These are phyloP conservation scores for Acronicta leporina DNA, from an alignment of 2,888 invertebrate genomes.

Conservation along the genomic window DNA sequence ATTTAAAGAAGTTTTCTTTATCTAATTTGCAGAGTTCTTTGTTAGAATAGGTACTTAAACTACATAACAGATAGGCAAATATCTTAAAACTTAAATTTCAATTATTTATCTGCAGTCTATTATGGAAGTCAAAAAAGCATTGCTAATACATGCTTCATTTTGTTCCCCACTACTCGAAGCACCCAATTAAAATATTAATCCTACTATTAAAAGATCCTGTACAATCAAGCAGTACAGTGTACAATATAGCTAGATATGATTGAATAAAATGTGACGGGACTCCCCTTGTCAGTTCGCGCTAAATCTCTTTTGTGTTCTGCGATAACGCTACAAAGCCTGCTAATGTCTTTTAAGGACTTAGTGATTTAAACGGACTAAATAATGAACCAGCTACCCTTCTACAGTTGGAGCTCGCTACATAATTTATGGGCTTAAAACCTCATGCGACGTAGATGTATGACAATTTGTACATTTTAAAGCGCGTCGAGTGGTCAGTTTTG, in stretches of 20 bases:
- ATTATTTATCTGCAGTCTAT: too few species aligned
- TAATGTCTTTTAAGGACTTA: constrained; percentile 89
- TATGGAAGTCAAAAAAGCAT: background rate
- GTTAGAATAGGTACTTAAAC: too few species aligned
- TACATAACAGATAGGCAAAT: too few species aligned
- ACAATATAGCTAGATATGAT: constrained; percentile 67
- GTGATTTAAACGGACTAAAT: constrained; percentile 89
- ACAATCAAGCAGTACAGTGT: constrained; percentile 33
- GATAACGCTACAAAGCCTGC: constrained; percentile 87
- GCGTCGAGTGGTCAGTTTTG: constrained; percentile 30
- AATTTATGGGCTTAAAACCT: constrained; percentile 81
- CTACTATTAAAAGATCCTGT: constrained; percentile 37
- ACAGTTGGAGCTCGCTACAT: constrained; percentile 65
- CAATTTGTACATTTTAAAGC: constrained; percentile 15
- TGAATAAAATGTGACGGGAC: constrained; percentile 73
- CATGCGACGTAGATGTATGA: constrained; percentile 31
- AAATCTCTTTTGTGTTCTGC: constrained; percentile 87
- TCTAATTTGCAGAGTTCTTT: too few species aligned
- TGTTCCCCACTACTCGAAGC: constrained; percentile 4
- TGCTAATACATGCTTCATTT: constrained; percentile 1
- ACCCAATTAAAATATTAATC: constrained; percentile 50
- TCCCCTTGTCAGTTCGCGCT: constrained; percentile 70
- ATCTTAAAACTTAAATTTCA: too few species aligned
- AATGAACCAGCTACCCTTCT: constrained; percentile 86
- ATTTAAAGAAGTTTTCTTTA: too few species aligned